These are phyloP conservation scores for Nyctibius bracteatus DNA, from an alignment of 2,113 vertebrate species.

Conservation along the genomic window DNA sequence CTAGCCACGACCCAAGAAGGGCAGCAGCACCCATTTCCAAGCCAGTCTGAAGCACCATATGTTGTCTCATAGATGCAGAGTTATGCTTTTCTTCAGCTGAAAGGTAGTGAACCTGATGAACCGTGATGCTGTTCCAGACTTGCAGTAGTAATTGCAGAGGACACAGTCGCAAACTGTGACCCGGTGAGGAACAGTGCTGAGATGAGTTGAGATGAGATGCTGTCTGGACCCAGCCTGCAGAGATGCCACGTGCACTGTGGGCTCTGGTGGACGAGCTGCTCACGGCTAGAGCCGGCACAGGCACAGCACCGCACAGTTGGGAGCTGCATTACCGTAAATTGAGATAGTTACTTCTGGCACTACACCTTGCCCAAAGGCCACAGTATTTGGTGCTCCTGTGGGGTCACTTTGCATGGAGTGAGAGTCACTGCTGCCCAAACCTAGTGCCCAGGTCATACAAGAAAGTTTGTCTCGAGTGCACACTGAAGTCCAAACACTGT, in stretches of 20 bases:
- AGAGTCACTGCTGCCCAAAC: background rate
- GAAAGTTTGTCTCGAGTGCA: background rate
- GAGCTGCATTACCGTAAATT: background rate
- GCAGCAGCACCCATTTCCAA: rapidly evolving
- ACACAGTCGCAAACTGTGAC: background rate
- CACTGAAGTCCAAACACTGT: background rate
- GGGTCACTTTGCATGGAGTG: background rate
- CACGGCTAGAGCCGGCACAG: rapidly evolving
- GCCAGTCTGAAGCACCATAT: rapidly evolving
- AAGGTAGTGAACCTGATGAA: background rate
- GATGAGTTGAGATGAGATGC: background rate
- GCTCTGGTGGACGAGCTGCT: background rate
- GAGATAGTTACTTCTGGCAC: background rate
- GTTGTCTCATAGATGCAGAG: background rate
- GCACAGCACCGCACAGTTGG: rapidly evolving
- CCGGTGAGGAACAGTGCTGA: background rate
- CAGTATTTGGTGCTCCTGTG: background rate
- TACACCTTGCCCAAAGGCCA: background rate
- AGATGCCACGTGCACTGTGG: background rate
- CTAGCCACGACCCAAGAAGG: background rate
- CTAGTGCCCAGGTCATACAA: background rate
- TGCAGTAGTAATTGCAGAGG: background rate
- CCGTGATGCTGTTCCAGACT: background rate
- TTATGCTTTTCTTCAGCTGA: background rate
- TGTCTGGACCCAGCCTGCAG: too few relatives aligned